Base-by-base conservation (phyloP, 2,888 invertebrate species). In the Latrodectus elegans region DNA sequence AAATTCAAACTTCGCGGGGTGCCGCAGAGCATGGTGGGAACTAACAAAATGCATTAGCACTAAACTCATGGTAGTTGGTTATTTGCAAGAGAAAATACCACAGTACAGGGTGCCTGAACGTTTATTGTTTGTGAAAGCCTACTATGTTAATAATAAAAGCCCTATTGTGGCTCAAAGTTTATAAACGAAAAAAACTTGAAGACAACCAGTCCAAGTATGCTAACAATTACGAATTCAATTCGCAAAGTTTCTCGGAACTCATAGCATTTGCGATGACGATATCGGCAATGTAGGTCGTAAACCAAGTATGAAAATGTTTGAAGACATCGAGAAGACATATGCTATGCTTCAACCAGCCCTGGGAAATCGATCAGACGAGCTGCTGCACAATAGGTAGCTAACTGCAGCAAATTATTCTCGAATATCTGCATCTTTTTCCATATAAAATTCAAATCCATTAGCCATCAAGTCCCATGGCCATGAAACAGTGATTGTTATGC, bases 351-450 rank as follows among this genome's bases (percentile, higher is more conserved):
- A 75, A 75, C 22, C 60, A 60, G 60, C 60, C 60, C 75, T 8
- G 64, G 64, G 60, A 75, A 75, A 75, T 60, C 26, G 60, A 75
- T 75, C 75, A 60, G 60, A 60, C 75, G 64, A 75, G 75, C 75
- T 60, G 74, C 22, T 22, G 22, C 75, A 75, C 49, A 71, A 71
- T 14, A 49, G 15, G 71, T 49, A n/a, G 10, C 14, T 15, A 49
- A 8, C 14, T 11, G 71, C 0, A 6, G 38, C n/a, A 71, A 22
- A 22, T 71, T 71, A 38, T 71, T 71, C 38, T 49, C 38, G 12
- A 71, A 38, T 0, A 49, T 51, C 49, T 71, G 71, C 71, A 51
- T 71, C 68, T 68, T 10, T 15, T 68, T 4, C 9, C 17, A 60
- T 60, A 60, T n/a, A 60, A 60, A 60, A 60, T 60, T 60, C 60